Base-by-base conservation (phyloP, 2,113 vertebrate genomes). In the Misgurnus anguillicaudatus region DNA sequence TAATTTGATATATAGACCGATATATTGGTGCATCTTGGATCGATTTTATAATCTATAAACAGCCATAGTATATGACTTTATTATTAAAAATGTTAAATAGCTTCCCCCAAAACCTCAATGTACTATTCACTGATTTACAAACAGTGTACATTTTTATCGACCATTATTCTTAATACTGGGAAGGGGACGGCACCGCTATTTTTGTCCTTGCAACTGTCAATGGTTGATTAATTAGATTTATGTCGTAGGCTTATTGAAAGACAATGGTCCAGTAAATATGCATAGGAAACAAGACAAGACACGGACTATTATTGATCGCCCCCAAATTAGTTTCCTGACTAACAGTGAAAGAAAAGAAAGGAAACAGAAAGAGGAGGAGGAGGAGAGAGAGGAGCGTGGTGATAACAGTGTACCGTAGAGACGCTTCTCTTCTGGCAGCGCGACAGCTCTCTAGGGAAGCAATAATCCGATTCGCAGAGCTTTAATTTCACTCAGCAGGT, bases 291-390 rank as follows among this genome's bases (percentile, higher is more conserved):
- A 92, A 92, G 91, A 95, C 95, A 93, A 92, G 75, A 92, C 92
- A 90, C 89, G 95, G 94, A 96, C 92, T 80, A 87, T 78, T 89
- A 91, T 91, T 95, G 95, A 95, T 95, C 94, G 90, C 91, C 93
- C 93, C 94, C 93, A 95, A 95, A 96, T 94, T 94, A 92, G 88
- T 89, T 93, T 92, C 89, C 88, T 94, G 93, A 87, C 89, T 93
- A 91, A 89, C 88, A 75, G 71, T 58, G 62, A 60, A 51, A 62
- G 53, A 42, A 51, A 55, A 51, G 7, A 31, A 31, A 17, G 16
- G 6, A 55, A 31, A 31, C 24, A 31, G 24, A 31, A 3, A 31
- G 24, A 31, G 24, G 24, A 31, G 24, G 24, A 31, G 24, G 24
- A 31, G 24, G 31, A 74, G 39, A 19, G 68, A 71, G n/a, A 73